Evolutionary conservation across 2,113 vertebrate species (phyloP).

Genomic region (Diadophis punctatus): DNA sequence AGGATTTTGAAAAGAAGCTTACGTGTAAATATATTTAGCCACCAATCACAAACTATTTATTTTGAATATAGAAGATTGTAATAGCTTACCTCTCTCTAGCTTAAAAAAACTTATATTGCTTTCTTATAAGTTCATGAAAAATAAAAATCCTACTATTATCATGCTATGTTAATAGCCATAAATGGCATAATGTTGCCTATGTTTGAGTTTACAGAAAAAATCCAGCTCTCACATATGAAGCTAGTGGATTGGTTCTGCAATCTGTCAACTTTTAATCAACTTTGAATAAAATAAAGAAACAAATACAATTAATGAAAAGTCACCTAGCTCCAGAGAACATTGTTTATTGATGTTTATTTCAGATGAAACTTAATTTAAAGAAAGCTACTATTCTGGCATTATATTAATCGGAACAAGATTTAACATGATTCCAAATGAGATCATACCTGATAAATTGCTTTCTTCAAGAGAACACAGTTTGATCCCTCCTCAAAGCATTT

Average conservation of each 20-base stretch:
- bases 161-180: too few species aligned
- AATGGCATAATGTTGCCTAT: neutral
- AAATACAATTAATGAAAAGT: neutral
- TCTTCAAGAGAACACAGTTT: neutral
- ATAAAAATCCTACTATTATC: neutral
- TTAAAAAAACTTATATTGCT: neutral
- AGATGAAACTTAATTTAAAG: constrained; percentile 13
- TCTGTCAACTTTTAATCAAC: neutral
- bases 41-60: neutral
- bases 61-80: neutral
- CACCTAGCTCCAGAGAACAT: neutral
- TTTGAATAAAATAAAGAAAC: constrained; percentile 3
- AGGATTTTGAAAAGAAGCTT: neutral
- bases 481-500: neutral
- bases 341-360: neutral
- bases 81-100: neutral
- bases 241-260: rapidly evolving
- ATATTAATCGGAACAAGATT: neutral
- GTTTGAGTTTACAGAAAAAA: neutral
- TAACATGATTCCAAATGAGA: neutral
- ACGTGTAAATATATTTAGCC: neutral
- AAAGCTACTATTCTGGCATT: neutral
- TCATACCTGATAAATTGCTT: rapidly evolving
- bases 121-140: neutral
- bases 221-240: neutral